A percentile compares a stretch with the other conserved stretches of the same genome.
phyloP scores from a whole-genome alignment of 2,888 invertebrate genomes.

The Cylindroiulus punctatus region DNA sequence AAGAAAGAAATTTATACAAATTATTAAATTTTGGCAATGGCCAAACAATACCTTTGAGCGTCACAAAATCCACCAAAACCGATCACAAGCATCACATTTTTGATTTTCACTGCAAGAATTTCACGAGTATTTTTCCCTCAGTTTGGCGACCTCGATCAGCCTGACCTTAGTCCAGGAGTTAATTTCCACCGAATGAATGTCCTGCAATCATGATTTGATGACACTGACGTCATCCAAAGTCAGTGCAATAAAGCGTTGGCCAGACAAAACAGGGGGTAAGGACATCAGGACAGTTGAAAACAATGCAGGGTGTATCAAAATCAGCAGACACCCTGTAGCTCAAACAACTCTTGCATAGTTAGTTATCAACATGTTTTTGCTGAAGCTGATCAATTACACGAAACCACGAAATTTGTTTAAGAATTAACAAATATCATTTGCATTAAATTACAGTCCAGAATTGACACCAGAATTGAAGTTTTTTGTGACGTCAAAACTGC shows the following conservation, averaged over 20 bases:
- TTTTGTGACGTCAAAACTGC: too few species aligned
- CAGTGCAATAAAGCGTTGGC: neutral
- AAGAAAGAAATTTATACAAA: too few species aligned
- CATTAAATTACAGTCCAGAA: too few species aligned
- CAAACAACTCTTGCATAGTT: too few species aligned
- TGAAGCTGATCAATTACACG: too few species aligned
- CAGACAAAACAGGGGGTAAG: neutral
- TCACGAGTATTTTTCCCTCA: neutral
- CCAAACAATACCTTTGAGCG: neutral
- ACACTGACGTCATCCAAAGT: neutral
- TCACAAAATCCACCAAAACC: neutral
- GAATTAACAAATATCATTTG: too few species aligned
- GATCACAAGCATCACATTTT: neutral
- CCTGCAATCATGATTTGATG: neutral
- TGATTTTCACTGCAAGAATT: neutral
- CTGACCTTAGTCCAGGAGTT: neutral
- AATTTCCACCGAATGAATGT: conserved; percentile 10
- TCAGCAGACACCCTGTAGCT: too few species aligned
- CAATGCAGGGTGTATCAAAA: too few species aligned
- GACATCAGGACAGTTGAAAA: too few species aligned
- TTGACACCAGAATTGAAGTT: too few species aligned
- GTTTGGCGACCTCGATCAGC: neutral
- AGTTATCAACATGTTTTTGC: too few species aligned
- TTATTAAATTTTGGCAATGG: neutral
- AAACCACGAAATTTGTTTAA: too few species aligned